phyloP scores from a whole-genome alignment of 1,140 invertebrate species.

The Liolophura sinensis region DNA sequence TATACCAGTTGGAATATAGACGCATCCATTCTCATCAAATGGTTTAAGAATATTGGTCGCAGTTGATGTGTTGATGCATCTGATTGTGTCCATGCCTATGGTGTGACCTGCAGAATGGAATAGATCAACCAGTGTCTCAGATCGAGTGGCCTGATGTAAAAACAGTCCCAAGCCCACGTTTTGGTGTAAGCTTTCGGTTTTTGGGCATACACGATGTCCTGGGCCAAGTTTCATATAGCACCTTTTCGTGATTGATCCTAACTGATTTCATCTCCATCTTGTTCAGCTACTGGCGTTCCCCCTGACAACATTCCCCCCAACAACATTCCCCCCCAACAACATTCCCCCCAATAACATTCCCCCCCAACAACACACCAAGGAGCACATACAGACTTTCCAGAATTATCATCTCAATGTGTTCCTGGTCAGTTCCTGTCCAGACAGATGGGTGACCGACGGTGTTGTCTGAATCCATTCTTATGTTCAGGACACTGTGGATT shows the following conservation, averaged over 20 bases:
- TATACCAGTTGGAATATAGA: too few species aligned
- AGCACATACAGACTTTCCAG: background rate
- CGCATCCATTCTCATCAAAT: too few species aligned
- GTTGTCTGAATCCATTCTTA: conserved; percentile 6
- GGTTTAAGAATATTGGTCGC: too few species aligned
- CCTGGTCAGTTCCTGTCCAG: conserved; percentile 1
- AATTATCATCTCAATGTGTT: conserved; percentile 6
- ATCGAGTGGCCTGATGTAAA: conserved; percentile 18
- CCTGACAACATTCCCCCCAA: too few species aligned
- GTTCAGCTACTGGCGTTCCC: too few species aligned
- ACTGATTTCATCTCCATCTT: too few species aligned
- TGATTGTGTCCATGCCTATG: background rate
- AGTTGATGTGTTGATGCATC: conserved; percentile 1
- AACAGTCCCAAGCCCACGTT: conserved; percentile 15
- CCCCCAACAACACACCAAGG: too few species aligned
- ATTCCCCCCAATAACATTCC: too few species aligned
- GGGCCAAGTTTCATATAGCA: conserved; percentile 9
- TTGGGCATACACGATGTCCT: conserved; percentile 17
- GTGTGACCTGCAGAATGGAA: conserved; percentile 19
- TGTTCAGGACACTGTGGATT: too few species aligned
- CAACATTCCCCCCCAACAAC: too few species aligned
- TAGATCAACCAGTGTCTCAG: conserved; percentile 11
- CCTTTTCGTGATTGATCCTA: too few species aligned
- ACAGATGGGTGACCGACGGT: conserved; percentile 2
- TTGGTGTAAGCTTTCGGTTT: conserved; percentile 13